Conservation (phyloP, 2,113 vertebrate species). For the Henicopernis longicauda region DNA sequence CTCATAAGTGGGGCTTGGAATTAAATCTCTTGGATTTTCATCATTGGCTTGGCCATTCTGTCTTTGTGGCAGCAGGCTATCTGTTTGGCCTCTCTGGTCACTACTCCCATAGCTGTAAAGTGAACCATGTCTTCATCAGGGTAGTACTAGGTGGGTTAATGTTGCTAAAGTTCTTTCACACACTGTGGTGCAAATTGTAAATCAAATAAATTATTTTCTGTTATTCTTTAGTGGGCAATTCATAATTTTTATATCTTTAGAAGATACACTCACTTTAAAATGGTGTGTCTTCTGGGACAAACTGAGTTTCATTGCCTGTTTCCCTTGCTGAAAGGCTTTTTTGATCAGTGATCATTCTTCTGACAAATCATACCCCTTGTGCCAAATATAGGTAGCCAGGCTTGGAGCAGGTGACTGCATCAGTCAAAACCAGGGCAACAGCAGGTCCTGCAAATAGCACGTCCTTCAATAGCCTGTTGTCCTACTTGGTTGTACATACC, state of each 20-base stretch:
- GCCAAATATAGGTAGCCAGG: background rate
- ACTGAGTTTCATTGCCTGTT: background rate
- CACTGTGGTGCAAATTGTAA: background rate
- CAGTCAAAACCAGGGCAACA: background rate
- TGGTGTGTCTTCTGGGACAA: rapidly evolving
- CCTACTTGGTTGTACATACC: background rate
- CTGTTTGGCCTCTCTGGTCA: background rate
- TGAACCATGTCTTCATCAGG: background rate
- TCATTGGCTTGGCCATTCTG: background rate
- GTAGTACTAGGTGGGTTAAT: background rate
- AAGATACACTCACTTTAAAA: background rate
- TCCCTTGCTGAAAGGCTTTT: background rate
- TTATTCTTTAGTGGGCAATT: background rate
- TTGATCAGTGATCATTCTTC: background rate
- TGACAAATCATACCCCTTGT: background rate
- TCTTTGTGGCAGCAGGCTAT: background rate
- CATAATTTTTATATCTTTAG: background rate
- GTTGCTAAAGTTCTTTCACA: background rate
- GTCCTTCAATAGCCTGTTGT: background rate
- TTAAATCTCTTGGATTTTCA: background rate
- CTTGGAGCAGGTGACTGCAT: background rate
- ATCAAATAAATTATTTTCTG: background rate
- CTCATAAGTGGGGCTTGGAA: background rate
- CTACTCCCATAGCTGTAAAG: background rate
- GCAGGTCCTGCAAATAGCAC: background rate